These are phyloP conservation scores for Drosophila anceps DNA, from an alignment of 2,888 invertebrate genomes.

Conservation along the genomic window DNA sequence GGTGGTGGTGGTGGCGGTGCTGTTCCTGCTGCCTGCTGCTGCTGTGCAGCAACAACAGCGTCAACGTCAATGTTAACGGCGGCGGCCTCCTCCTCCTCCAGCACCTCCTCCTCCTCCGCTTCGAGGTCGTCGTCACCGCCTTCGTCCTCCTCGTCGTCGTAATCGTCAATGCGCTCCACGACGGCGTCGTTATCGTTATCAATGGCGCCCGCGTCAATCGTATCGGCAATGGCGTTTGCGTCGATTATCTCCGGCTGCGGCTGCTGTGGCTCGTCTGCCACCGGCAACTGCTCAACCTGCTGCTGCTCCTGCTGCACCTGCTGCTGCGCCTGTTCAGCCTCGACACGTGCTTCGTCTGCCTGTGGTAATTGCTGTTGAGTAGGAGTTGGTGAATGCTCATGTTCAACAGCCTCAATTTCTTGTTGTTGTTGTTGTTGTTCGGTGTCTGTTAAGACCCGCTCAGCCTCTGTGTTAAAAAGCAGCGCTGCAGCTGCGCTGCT, in stretches of 20 bases:
- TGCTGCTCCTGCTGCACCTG: slow-evolving; percentile 12
- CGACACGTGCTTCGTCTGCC: slow-evolving; percentile 25
- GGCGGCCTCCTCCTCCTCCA: slow-evolving; percentile 33
- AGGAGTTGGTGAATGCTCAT: slow-evolving; percentile 77
- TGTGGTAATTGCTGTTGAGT: slow-evolving; percentile 69
- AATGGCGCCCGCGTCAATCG: slow-evolving; percentile 69
- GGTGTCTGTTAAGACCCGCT: slow-evolving; percentile 28
- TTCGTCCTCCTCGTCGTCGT: slow-evolving; percentile 68
- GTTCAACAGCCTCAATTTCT: slow-evolving; percentile 44
- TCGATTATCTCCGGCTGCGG: slow-evolving; percentile 45
- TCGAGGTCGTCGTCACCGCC: slow-evolving; percentile 57
- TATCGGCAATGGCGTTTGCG: slow-evolving; percentile 68
- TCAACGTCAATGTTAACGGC: slow-evolving; percentile 23
- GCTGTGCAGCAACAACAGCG: slow-evolving; percentile 8
- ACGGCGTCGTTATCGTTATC: slow-evolving; percentile 65
- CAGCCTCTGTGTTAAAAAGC: slow-evolving; percentile 35
- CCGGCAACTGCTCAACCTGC: slow-evolving; percentile 19
- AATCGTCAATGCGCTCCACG: slow-evolving; percentile 78
- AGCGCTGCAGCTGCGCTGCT: slow-evolving; percentile 35
- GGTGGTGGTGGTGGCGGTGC: slow-evolving; percentile 5
- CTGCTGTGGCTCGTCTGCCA: slow-evolving; percentile 14
- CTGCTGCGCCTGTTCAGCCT: slow-evolving; percentile 25
- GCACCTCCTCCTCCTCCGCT: slow-evolving; percentile 31
- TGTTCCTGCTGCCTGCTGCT: slow-evolving; percentile 6
- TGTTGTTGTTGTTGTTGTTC: slow-evolving; percentile 49